phyloP scores from a whole-genome alignment of 2,113 vertebrate genomes.

The Salvelinus fontinalis region DNA sequence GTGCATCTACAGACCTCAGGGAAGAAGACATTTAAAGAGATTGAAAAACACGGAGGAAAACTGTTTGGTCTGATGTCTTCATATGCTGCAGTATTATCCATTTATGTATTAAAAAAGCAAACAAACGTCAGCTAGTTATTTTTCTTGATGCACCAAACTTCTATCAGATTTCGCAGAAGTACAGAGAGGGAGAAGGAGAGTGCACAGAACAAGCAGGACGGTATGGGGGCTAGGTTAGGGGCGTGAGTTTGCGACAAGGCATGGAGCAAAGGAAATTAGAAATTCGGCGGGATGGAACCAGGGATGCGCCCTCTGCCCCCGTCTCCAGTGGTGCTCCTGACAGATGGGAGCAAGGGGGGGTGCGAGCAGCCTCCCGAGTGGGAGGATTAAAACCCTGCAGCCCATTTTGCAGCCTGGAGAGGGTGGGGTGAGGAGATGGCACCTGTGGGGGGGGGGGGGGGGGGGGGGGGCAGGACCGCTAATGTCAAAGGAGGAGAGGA shows the following conservation, averaged over 20 bases:
- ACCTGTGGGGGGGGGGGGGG: slow-evolving; percentile 51
- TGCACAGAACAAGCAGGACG: slow-evolving; percentile 34
- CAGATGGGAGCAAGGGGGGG: slow-evolving; percentile 72
- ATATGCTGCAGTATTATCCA: slow-evolving; percentile 24
- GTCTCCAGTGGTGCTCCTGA: slow-evolving; percentile 66
- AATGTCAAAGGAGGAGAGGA: slow-evolving; percentile 68
- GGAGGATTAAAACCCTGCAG: slow-evolving; percentile 66
- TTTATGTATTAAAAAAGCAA: slow-evolving; percentile 17
- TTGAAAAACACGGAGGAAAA: slow-evolving; percentile 32
- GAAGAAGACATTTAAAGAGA: slow-evolving; percentile 42
- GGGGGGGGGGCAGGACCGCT: slow-evolving; percentile 36
- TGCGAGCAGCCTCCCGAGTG: background rate
- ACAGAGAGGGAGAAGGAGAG: slow-evolving; percentile 10
- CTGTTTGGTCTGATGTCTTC: slow-evolving; percentile 20
- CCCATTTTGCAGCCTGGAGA: slow-evolving; percentile 64
- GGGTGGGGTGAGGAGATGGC: slow-evolving; percentile 60
- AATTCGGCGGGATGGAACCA: slow-evolving; percentile 75
- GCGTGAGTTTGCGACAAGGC: slow-evolving; percentile 76
- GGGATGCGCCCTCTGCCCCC: slow-evolving; percentile 57
- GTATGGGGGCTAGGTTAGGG: slow-evolving; percentile 67
- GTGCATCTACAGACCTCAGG: slow-evolving; percentile 34
- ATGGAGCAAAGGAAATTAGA: slow-evolving; percentile 77
- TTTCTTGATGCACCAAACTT: slow-evolving; percentile 21
- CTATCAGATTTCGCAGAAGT: slow-evolving; percentile 38
- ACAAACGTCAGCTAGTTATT: slow-evolving; percentile 21